Base-by-base conservation (phyloP, 2,113 vertebrate species). In the Xenus cinereus region DNA sequence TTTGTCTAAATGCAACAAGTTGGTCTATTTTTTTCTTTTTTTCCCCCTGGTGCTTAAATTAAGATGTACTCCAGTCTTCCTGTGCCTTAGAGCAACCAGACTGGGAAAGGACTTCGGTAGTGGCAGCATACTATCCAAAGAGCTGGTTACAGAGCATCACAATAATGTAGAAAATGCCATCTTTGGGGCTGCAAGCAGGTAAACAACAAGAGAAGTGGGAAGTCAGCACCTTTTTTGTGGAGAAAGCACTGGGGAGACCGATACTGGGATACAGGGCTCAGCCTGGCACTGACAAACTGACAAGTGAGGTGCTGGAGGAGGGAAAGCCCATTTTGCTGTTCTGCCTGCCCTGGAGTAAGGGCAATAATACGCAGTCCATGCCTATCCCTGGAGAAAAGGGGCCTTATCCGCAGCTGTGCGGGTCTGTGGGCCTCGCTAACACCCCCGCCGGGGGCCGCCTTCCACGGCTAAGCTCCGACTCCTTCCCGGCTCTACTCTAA, bases 231-330 rank as follows among this genome's bases (percentile, higher is more conserved):
- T 60, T 41, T 41, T 20, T 14, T 7, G 45, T 4, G 27, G 30
- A 26, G 12, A 30, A 48, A 16, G 39, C 20, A 3, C 15, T 5
- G 28, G 23, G 11, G 17, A 63, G 10, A 8, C 21, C 17, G 3
- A 1, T 6, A 10, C 12, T 3, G 30, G 37, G 23, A 6, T 2
- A 24, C 3, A 19, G 59, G 8, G 46, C 60, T 45, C 27, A 18
- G 41, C 35, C 30, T 33, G 45, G 4, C 30, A 2, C 2, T 18
- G 64, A 2, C 27, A 41, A 41, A 9, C 20, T 3, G 53, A 45
- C 46, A 4, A 14, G 19, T 0, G 14, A 37, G 7, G n/a, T 0
- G 20, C 13, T 4, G 9, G 0, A 8, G 27, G 60, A 14, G 0
- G 14, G 41, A 16, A 16, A 51, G 4, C 9, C 7, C 8, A 1